Percentiles rank a stretch among this genome's conserved stretches.
phyloP scores from a whole-genome alignment of 2,113 vertebrate species.

The Furnarius figulus region DNA sequence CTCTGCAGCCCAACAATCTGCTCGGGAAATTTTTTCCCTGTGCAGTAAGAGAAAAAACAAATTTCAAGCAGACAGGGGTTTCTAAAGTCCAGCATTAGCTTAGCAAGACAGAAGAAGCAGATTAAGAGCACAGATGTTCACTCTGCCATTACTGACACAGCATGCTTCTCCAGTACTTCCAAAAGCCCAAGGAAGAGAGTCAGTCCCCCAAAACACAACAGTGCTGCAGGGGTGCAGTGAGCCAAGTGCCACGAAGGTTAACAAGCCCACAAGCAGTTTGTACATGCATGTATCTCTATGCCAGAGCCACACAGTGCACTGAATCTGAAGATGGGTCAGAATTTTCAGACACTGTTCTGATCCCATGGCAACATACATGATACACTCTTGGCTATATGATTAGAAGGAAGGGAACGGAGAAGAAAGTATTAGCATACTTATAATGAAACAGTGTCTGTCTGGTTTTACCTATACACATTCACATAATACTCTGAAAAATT shows the following conservation, averaged over 20 bases:
- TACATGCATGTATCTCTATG: fast-evolving
- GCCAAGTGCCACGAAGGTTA: fast-evolving
- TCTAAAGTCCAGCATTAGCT: neutral
- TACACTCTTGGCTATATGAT: neutral
- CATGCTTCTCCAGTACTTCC: neutral
- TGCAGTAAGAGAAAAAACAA: neutral
- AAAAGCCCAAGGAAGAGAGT: fast-evolving
- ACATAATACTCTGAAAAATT: neutral
- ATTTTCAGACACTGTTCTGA: neutral
- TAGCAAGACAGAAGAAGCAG: neutral
- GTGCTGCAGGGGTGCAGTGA: neutral
- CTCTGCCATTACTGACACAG: neutral
- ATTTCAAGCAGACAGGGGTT: neutral
- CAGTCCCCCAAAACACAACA: neutral
- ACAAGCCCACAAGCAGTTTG: neutral
- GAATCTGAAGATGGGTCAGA: neutral
- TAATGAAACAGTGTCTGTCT: neutral
- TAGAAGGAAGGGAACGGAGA: neutral
- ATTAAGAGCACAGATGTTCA: neutral
- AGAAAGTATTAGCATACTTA: neutral
- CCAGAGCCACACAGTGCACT: neutral
- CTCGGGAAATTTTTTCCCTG: neutral
- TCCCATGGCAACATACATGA: fast-evolving
- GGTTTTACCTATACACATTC: neutral
- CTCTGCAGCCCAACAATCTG: neutral